These are phyloP conservation scores for Erpetoichthys calabaricus DNA, from an alignment of 2,797 vertebrate genomes.

Conservation along the genomic window DNA sequence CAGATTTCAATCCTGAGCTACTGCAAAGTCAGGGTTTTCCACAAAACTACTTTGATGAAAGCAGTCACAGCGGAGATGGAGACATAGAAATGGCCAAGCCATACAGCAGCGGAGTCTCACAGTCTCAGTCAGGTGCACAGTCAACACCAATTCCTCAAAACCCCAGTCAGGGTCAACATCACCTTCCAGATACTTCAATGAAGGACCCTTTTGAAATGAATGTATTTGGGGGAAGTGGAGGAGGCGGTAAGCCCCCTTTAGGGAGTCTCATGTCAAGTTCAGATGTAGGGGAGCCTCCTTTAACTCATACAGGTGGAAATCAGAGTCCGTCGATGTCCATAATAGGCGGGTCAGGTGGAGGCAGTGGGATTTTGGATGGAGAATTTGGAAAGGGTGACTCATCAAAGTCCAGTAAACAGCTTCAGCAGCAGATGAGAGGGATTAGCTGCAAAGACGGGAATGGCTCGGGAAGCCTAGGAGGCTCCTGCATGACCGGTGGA, in stretches of 20 bases:
- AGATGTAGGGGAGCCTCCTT: conserved; percentile 69
- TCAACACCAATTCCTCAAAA: conserved; percentile 57
- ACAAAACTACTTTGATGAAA: conserved; percentile 84
- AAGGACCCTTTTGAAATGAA: conserved; percentile 86
- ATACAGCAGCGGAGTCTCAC: conserved; percentile 65
- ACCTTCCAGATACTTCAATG: conserved; percentile 51
- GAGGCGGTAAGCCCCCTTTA: conserved; percentile 54
- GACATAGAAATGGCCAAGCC: conserved; percentile 86
- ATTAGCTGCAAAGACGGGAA: conserved; percentile 48
- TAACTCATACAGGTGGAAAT: conserved; percentile 56
- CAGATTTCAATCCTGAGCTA: conserved; percentile 90
- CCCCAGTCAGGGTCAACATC: conserved; percentile 31
- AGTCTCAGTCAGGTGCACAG: conserved; percentile 62
- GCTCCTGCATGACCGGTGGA: conserved; percentile 44
- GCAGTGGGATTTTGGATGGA: conserved; percentile 18
- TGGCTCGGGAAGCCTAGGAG: conserved; percentile 51
- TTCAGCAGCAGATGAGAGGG: conserved; percentile 37
- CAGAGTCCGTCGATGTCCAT: conserved; percentile 75
- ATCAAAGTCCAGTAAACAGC: conserved; percentile 57
- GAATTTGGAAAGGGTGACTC: conserved; percentile 64
- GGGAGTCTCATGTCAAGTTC: conserved; percentile 36
- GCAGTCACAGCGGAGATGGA: conserved; percentile 83
- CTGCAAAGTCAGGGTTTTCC: conserved; percentile 68
- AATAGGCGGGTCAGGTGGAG: conserved; percentile 21
- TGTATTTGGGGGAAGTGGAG: conserved; percentile 70